Conservation (phyloP, 1,140 invertebrate species). For the Drosophila virilis region DNA sequence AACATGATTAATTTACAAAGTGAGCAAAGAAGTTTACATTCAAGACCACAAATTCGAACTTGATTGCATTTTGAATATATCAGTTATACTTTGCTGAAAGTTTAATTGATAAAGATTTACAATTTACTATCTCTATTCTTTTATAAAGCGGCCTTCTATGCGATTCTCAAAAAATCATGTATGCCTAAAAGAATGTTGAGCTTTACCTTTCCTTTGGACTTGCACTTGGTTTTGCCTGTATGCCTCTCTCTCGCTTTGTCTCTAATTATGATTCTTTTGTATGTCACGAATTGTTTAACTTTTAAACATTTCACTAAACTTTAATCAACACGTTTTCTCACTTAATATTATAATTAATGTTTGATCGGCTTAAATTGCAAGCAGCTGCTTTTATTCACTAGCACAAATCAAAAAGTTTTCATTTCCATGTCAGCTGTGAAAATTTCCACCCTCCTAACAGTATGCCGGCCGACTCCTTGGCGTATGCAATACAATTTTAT, state of each 20-base stretch:
- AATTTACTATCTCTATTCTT: too few species aligned
- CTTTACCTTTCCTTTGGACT: not conserved
- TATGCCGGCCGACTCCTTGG: slow-evolving; percentile 11
- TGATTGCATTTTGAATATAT: too few species aligned
- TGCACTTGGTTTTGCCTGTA: not conserved
- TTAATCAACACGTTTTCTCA: not conserved
- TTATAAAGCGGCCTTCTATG: not conserved
- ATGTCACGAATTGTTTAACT: not conserved
- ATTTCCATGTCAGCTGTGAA: slow-evolving; percentile 2
- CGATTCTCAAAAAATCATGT: not conserved
- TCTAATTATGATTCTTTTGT: too few species aligned
- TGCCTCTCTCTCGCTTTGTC: too few species aligned
- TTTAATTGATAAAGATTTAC: too few species aligned
- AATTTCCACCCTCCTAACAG: too few species aligned
- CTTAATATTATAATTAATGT: not conserved
- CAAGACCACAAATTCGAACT: too few species aligned
- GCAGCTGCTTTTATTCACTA: not conserved
- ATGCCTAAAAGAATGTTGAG: too few species aligned
- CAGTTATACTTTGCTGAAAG: too few species aligned
- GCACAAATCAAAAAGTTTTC: slow-evolving; percentile 8
- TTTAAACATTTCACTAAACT: not conserved
- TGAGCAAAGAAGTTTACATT: not conserved
- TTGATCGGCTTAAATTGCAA: not conserved
- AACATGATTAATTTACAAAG: slow-evolving; percentile 6
- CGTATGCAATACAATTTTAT: slow-evolving; percentile 41